A percentile compares a stretch with the other conserved stretches of the same genome.
Evolutionary conservation across 2,113 vertebrate species (phyloP).

Genomic region (Ctenomys sociabilis): DNA sequence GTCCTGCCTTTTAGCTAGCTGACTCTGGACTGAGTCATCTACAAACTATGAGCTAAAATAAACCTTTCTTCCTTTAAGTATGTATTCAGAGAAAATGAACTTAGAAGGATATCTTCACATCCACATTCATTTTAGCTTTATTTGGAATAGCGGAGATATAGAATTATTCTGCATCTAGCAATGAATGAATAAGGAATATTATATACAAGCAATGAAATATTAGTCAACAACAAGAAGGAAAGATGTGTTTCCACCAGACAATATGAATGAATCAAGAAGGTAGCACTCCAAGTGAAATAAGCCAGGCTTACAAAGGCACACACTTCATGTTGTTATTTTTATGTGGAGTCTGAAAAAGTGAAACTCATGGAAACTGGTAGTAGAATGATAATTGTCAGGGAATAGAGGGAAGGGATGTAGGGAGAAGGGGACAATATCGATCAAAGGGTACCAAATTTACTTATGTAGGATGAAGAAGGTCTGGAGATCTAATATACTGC

Average conservation of each 20-base stretch:
- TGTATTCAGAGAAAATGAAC: neutral
- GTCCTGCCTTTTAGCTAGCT: neutral
- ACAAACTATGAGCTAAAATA: neutral
- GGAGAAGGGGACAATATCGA: neutral
- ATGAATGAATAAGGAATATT: neutral
- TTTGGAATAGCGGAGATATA: neutral
- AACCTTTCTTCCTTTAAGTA: neutral
- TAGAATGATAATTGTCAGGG: neutral
- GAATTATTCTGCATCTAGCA: neutral
- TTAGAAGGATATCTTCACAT: neutral
- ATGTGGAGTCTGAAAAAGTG: neutral
- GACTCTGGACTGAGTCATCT: neutral
- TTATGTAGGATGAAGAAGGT: neutral
- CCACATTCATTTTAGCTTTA: neutral
- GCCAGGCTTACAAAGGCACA: neutral
- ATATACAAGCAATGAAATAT: neutral
- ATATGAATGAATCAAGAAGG: neutral
- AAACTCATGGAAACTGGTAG: neutral
- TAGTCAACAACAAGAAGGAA: neutral
- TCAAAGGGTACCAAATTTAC: neutral
- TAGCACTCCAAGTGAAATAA: neutral
- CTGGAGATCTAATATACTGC: neutral
- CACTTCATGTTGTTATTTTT: neutral
- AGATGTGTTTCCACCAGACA: neutral
- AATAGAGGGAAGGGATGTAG: rapidly evolving